Evolutionary conservation across 2,797 vertebrate species (phyloP).

Genomic region (Sebastes iracundus): DNA sequence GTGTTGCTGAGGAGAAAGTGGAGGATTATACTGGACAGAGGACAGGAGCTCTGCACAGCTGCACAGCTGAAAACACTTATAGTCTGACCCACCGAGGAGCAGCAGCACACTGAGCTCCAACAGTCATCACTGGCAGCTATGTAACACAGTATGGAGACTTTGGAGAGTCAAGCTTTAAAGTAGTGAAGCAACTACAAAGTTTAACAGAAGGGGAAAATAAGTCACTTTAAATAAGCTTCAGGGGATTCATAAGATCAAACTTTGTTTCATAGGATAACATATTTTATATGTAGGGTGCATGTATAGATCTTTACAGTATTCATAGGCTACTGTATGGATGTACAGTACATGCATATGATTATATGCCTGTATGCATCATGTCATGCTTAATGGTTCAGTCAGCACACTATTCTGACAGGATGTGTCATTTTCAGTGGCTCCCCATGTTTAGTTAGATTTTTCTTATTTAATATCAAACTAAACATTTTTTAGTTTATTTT

Average conservation of each 20-base stretch:
- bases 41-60: neutral
- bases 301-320: neutral
- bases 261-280: neutral
- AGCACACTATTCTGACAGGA: neutral
- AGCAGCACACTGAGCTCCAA: neutral
- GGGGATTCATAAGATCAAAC: neutral
- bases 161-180: neutral
- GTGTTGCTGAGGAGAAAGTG: neutral
- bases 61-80: constrained; percentile 15
- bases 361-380: neutral
- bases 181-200: neutral
- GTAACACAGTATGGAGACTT: neutral
- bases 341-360: neutral
- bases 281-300: neutral
- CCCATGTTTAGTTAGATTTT: neutral
- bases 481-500: too few relatives aligned
- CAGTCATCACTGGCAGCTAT: neutral
- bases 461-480: too few relatives aligned
- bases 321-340: neutral
- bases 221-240: neutral
- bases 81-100: neutral
- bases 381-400: neutral
- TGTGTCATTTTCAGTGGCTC: neutral
- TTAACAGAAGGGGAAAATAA: neutral
- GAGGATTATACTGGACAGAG: neutral